phyloP scores from a whole-genome alignment of 2,797 vertebrate species.

The Falco naumanni region DNA sequence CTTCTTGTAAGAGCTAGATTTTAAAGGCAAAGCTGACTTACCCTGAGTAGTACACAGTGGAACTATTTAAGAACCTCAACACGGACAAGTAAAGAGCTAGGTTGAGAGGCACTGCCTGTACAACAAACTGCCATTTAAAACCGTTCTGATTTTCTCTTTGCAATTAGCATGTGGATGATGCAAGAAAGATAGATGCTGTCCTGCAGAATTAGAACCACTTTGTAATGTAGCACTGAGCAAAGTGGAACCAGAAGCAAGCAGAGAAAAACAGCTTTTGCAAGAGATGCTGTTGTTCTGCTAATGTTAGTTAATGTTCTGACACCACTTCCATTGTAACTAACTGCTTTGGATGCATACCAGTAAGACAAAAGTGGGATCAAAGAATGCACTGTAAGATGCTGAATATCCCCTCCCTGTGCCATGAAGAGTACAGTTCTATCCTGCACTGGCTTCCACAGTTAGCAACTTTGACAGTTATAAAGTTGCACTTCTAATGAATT shows the following conservation, averaged over 20 bases:
- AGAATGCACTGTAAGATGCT: background rate
- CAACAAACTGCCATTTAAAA: background rate
- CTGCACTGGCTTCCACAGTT: background rate
- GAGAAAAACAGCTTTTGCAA: background rate
- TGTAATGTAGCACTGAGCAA: background rate
- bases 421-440: background rate
- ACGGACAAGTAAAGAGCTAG: background rate
- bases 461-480: background rate
- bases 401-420: background rate
- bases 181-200: background rate
- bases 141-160: background rate
- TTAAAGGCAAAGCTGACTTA: conserved; percentile 34
- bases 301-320: background rate
- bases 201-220: background rate
- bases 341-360: background rate
- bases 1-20: background rate
- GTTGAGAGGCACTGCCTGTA: background rate
- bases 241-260: background rate
- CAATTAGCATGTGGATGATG: background rate
- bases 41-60: background rate
- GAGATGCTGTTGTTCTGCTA: background rate
- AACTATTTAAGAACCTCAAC: background rate
- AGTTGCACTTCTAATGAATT: background rate
- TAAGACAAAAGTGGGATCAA: background rate
- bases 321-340: background rate